Evolutionary conservation across 1,140 invertebrate genomes (phyloP).

Genomic region (Trichonephila clavata): DNA sequence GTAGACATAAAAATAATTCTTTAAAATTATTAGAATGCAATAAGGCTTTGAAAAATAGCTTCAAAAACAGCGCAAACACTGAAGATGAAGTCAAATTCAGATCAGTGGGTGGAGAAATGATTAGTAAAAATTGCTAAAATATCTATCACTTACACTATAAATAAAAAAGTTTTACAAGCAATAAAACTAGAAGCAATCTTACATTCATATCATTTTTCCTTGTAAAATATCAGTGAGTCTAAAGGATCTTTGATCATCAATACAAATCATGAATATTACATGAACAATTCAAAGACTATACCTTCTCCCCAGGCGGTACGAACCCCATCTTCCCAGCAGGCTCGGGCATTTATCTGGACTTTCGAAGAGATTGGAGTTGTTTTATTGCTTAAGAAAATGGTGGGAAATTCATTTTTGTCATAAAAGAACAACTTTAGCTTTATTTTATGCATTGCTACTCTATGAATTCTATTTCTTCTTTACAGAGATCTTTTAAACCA

Average conservation of each 20-base stretch:
- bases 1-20: too few relatives aligned
- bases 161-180: not conserved
- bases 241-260: not conserved
- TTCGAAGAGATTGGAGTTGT: slow-evolving; percentile 46
- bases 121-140: too few relatives aligned
- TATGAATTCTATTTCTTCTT: not conserved
- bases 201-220: not conserved
- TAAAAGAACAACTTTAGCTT: slow-evolving; percentile 26
- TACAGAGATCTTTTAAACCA: too few relatives aligned
- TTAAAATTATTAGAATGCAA: too few relatives aligned
- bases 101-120: too few relatives aligned
- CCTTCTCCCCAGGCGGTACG: too few relatives aligned
- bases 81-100: too few relatives aligned
- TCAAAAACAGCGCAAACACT: too few relatives aligned
- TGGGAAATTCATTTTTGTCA: slow-evolving; percentile 44
- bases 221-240: not conserved
- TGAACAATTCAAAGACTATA: not conserved
- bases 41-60: too few relatives aligned
- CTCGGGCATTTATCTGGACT: not conserved
- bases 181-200: not conserved
- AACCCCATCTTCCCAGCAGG: too few relatives aligned
- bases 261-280: not conserved
- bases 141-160: too few relatives aligned
- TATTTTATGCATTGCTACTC: slow-evolving; percentile 29
- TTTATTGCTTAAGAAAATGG: slow-evolving; percentile 28